Conservation (phyloP, 2,113 vertebrate species). For the Damaliscus lunatus region DNA sequence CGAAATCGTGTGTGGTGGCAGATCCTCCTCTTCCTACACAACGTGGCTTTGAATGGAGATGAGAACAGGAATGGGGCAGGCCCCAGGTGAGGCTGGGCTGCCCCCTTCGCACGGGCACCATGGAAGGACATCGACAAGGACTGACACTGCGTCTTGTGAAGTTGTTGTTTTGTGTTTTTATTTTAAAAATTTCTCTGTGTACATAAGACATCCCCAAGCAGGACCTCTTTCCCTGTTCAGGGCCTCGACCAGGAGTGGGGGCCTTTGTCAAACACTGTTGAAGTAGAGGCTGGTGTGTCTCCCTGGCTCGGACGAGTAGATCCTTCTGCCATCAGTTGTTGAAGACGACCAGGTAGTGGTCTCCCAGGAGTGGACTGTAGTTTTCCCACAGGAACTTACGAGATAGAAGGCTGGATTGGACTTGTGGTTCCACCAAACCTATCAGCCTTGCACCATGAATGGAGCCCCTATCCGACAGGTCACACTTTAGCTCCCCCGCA, state of each 20-base stretch:
- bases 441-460: background rate
- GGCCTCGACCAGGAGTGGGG: conserved; percentile 65
- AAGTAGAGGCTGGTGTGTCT: conserved; percentile 72
- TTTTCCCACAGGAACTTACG: conserved; percentile 20
- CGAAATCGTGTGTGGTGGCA: conserved; percentile 86
- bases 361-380: background rate
- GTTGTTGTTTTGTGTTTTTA: conserved; percentile 16
- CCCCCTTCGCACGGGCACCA: conserved; percentile 43
- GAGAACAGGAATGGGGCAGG: conserved; percentile 81
- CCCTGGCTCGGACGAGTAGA: conserved; percentile 45
- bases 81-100: conserved; percentile 81
- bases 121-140: conserved; percentile 44
- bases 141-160: conserved; percentile 39
- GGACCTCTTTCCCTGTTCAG: conserved; percentile 70
- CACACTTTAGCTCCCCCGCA: background rate
- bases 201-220: conserved; percentile 59
- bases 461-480: background rate
- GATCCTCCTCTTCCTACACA: conserved; percentile 84
- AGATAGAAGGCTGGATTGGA: background rate
- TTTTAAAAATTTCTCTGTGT: background rate
- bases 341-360: background rate
- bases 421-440: background rate
- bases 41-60: conserved; percentile 82
- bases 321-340: background rate
- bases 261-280: conserved; percentile 86